phyloP scores from a whole-genome alignment of 2,113 vertebrate genomes.

The Sardina pilchardus region DNA sequence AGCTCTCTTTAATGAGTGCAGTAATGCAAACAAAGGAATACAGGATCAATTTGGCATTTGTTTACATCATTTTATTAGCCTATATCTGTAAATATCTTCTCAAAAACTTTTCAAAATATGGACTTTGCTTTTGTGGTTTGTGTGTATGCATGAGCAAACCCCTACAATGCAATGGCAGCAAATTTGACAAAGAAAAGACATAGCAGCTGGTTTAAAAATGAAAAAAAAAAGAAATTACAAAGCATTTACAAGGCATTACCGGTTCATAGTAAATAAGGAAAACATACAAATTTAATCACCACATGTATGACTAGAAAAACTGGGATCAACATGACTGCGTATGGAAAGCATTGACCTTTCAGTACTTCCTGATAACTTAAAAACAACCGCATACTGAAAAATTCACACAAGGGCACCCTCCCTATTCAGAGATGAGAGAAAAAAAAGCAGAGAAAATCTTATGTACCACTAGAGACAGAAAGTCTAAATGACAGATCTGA shows the following conservation, averaged over 20 bases:
- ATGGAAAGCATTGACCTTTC: neutral
- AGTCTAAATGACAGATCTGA: too few species aligned
- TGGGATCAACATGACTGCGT: neutral
- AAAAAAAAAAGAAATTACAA: constrained; percentile 33
- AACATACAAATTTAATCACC: constrained; percentile 6
- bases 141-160: neutral
- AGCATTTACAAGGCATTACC: constrained; percentile 26
- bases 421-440: neutral
- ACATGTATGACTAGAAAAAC: neutral
- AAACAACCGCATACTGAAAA: neutral
- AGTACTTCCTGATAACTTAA: neutral
- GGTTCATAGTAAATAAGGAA: constrained; percentile 20
- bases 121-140: constrained; percentile 33
- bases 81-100: constrained; percentile 64
- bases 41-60: neutral
- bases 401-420: neutral
- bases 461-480: neutral
- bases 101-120: constrained; percentile 66
- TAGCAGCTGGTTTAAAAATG: constrained; percentile 62
- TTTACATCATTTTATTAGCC: neutral
- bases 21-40: neutral
- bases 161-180: constrained; percentile 11
- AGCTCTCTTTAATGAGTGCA: neutral
- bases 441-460: neutral
- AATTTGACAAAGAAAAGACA: constrained; percentile 36